These are phyloP conservation scores for Seladonia tumulorum DNA, from an alignment of 2,888 invertebrate genomes.

Conservation along the genomic window DNA sequence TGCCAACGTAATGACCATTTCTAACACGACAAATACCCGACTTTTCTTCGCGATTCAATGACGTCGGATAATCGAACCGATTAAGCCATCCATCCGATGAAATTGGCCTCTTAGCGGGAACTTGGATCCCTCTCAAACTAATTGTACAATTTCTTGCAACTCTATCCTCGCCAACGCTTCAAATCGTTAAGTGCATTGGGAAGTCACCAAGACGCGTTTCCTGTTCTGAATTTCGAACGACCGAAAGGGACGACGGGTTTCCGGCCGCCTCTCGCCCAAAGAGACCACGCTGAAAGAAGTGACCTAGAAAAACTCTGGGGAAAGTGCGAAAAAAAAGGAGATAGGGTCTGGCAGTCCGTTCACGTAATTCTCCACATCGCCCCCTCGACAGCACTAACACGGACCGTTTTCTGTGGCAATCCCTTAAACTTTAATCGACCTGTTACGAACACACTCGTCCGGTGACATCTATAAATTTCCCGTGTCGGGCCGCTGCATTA, in stretches of 20 bases:
- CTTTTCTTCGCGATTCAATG: background rate
- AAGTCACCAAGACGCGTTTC: background rate
- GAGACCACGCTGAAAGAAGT: background rate
- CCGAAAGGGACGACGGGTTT: background rate
- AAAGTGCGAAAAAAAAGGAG: slow-evolving; percentile 16
- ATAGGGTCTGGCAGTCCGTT: background rate
- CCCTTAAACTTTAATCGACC: slow-evolving; percentile 15
- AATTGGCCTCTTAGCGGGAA: background rate
- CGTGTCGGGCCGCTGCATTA: background rate
- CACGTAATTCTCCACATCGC: background rate
- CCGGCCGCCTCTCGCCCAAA: background rate
- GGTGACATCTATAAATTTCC: background rate
- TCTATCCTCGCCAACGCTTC: background rate
- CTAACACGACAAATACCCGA: background rate
- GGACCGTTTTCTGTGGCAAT: background rate
- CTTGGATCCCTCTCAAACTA: background rate
- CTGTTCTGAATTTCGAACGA: background rate
- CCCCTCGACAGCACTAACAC: background rate
- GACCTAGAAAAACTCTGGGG: slow-evolving; percentile 15
- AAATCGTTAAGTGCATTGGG: background rate
- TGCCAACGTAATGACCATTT: background rate
- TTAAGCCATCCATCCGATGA: background rate
- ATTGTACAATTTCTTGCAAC: background rate
- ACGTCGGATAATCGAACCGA: background rate
- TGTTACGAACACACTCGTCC: background rate